Evolutionary conservation across 1,140 invertebrate genomes (phyloP), one percentile per base, ranked within the genome.

Genomic region (Maniola jurtina): DNA sequence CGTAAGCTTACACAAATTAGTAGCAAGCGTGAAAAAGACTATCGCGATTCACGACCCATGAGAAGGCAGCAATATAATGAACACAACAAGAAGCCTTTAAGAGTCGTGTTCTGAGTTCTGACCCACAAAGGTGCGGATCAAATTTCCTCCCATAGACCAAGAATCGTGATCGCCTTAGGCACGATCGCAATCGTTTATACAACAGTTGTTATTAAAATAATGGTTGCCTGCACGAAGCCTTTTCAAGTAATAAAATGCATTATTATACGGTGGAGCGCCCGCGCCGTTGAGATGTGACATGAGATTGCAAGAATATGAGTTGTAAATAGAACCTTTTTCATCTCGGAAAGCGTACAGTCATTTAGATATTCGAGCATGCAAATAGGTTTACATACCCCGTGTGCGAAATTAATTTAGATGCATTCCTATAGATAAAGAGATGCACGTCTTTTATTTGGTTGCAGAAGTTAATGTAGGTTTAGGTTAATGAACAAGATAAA

Each of bases 71-170:
- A 38, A 38, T 38, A 6, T 38, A 38, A 38, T 38, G 16, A 55
- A 2, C 34, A 80, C 69, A 77, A 79, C 81, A 83, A 83, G 71
- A 79, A 68, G 64, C 56, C 68, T 73, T 75, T 71, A 75, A 11
- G 60, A 68, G 56, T 62, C 66, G 60, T 61, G 69, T 66, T 70
- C 60, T 84, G 83, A 87, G 69, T 66, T 70, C 60, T 84, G 83
- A 87, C 84, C 84, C 67, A 85, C 72, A 83, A 84, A 87, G 71
- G 71, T 73, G 52, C 66, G 71, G 81, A 83, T 83, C 81, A 74
- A 84, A 81, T 81, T 82, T 78, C 79, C 73, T 38, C 66, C 75
- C 70, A 73, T 73, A 78, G 64, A 72, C 60, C 72, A 55, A 50
- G 64, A 70, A 64, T 81, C 79, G 79, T 81, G 80, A 83, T 79